These are phyloP conservation scores for Cylloceria caligata DNA, from an alignment of 2,888 invertebrate genomes.

Conservation along the genomic window DNA sequence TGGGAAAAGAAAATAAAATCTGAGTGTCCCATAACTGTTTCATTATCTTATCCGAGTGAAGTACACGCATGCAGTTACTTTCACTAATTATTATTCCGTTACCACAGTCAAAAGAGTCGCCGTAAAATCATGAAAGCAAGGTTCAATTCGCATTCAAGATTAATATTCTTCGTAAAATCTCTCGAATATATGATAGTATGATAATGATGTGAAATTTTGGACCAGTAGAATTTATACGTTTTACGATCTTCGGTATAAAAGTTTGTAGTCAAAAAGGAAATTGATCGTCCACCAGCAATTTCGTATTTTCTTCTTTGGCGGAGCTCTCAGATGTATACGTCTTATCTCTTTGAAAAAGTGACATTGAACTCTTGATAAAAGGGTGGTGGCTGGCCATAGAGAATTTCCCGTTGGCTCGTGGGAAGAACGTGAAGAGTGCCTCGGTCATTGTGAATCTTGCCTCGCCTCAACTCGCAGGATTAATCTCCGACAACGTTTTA, in stretches of 20 bases:
- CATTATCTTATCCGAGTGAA: slow-evolving; percentile 8
- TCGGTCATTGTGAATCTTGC: slow-evolving; percentile 56
- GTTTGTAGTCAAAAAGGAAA: background rate
- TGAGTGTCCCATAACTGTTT: slow-evolving; percentile 4
- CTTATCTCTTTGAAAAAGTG: slow-evolving; percentile 47
- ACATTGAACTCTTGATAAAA: slow-evolving; percentile 60
- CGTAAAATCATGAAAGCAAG: background rate
- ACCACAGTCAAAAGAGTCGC: background rate
- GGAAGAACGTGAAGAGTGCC: slow-evolving; percentile 54
- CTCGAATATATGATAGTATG: background rate
- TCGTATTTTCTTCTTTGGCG: background rate
- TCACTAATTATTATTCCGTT: slow-evolving; percentile 33
- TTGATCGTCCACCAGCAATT: background rate
- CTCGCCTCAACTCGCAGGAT: slow-evolving; percentile 58
- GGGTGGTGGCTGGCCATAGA: slow-evolving; percentile 30
- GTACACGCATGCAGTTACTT: slow-evolving; percentile 14
- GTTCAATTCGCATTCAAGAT: background rate
- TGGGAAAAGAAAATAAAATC: slow-evolving; percentile 35
- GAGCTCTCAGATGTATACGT: background rate
- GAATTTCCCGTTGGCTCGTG: slow-evolving; percentile 64
- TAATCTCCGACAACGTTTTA: slow-evolving; percentile 64
- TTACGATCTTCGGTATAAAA: slow-evolving; percentile 7
- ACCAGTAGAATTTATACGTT: background rate
- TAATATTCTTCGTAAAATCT: background rate
- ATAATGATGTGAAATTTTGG: background rate